A percentile compares a stretch with the other conserved stretches of the same genome.
These are phyloP conservation scores for Paramacrobiotus metropolitanus DNA, from an alignment of 1,140 invertebrate genomes.

Conservation along the genomic window DNA sequence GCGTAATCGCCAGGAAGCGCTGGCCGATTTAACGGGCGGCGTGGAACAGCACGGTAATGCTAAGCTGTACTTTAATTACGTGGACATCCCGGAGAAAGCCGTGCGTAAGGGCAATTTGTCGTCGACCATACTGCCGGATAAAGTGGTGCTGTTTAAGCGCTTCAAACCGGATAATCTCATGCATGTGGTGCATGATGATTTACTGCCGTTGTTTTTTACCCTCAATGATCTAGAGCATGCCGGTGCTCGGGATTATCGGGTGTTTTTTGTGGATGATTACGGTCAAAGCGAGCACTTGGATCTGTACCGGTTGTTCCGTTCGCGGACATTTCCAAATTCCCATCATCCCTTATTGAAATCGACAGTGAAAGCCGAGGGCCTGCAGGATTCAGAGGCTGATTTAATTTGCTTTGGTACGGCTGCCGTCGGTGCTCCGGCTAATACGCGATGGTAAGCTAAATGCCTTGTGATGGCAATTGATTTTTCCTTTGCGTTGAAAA, in stretches of 20 bases:
- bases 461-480: no score
- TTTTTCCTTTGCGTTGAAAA: no score
- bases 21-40: not conserved
- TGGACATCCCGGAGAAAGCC: not conserved
- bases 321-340: slow-evolving; percentile 1
- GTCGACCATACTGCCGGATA: not conserved
- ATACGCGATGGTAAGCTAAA: slow-evolving; percentile 25
- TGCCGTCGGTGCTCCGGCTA: slow-evolving; percentile 22
- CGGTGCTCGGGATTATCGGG: slow-evolving; percentile 2
- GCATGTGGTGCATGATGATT: slow-evolving; percentile 33
- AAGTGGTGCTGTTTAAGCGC: slow-evolving; percentile 12
- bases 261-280: slow-evolving; percentile 7
- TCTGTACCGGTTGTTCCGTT: slow-evolving; percentile 5
- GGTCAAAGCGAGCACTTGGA: slow-evolving; percentile 4
- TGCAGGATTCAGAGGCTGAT: slow-evolving; percentile 7
- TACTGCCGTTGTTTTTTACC: slow-evolving; percentile 26
- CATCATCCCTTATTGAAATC: slow-evolving; percentile 10
- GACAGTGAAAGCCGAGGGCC: slow-evolving; percentile 3
- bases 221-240: slow-evolving; percentile 14
- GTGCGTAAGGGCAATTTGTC: not conserved
- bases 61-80: not conserved
- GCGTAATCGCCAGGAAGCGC: not conserved
- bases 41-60: not conserved
- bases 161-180: slow-evolving; percentile 33
- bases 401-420: slow-evolving; percentile 23